These are phyloP conservation scores for Xanthorhoe designata DNA, from an alignment of 2,888 invertebrate genomes.

Conservation along the genomic window DNA sequence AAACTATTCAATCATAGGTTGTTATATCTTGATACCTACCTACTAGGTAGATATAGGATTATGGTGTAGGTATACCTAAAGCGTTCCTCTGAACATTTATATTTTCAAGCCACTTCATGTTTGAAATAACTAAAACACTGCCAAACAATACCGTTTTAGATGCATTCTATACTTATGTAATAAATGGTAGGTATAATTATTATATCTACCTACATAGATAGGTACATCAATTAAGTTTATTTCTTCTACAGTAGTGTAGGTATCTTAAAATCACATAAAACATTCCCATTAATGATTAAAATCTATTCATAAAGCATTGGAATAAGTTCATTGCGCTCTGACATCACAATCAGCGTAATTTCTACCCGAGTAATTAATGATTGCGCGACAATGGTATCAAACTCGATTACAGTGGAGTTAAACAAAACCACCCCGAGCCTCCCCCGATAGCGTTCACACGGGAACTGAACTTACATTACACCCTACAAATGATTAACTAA, in stretches of 20 bases:
- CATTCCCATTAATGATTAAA: constrained; percentile 28
- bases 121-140: no score
- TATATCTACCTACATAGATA: not conserved
- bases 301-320: constrained; percentile 19
- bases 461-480: constrained; percentile 53
- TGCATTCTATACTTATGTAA: no score
- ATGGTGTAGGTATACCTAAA: no score
- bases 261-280: constrained; percentile 17
- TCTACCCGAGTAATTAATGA: constrained; percentile 40
- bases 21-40: no score
- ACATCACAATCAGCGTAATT: constrained; percentile 35
- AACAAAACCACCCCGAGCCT: constrained; percentile 42
- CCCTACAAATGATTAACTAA: constrained; percentile 4
- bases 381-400: constrained; percentile 38
- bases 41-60: no score
- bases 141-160: no score
- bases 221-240: no score
- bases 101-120: no score
- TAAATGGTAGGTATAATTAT: no score
- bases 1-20: no score
- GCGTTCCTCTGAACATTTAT: no score
- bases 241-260: not conserved
- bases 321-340: constrained; percentile 26
- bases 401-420: constrained; percentile 43
- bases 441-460: constrained; percentile 66